phyloP scores from a whole-genome alignment of 1,140 invertebrate species.

The Drosophila azteca region DNA sequence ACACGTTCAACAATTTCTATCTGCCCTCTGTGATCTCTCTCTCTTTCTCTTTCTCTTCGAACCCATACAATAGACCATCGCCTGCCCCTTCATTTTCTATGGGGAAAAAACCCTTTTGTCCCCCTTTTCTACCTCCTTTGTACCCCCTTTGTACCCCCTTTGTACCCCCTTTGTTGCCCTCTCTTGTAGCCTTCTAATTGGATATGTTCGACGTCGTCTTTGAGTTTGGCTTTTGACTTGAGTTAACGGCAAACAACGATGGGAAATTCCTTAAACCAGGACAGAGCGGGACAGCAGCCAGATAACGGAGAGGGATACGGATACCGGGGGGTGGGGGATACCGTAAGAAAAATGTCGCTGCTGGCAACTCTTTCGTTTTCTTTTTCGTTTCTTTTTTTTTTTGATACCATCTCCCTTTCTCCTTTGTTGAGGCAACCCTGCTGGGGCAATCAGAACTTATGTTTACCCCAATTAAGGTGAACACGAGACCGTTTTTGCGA shows the following conservation, averaged over 20 bases:
- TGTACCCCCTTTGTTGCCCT: constrained; percentile 7
- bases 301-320: not conserved
- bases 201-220: constrained; percentile 65
- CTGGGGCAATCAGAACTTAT: constrained; percentile 79
- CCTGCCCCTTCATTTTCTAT: not conserved
- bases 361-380: constrained; percentile 59
- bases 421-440: constrained; percentile 40
- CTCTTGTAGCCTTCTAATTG: constrained; percentile 68
- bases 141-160: constrained; percentile 8
- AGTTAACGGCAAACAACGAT: constrained; percentile 10
- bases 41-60: not conserved
- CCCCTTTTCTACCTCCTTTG: too few species aligned
- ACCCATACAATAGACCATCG: too few species aligned
- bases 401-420: not conserved
- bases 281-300: not conserved
- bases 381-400: not conserved
- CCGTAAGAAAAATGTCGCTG: constrained; percentile 58
- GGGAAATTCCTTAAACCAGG: constrained; percentile 13
- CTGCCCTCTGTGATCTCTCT: constrained; percentile 28
- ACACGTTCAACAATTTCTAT: constrained; percentile 74
- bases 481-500: constrained; percentile 82
- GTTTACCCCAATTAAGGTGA: constrained; percentile 82
- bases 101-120: not conserved
- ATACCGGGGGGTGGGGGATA: not conserved
- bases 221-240: constrained; percentile 61